These are phyloP conservation scores for Thinocorus orbignyianus DNA, from an alignment of 2,113 vertebrate species.

Conservation along the genomic window DNA sequence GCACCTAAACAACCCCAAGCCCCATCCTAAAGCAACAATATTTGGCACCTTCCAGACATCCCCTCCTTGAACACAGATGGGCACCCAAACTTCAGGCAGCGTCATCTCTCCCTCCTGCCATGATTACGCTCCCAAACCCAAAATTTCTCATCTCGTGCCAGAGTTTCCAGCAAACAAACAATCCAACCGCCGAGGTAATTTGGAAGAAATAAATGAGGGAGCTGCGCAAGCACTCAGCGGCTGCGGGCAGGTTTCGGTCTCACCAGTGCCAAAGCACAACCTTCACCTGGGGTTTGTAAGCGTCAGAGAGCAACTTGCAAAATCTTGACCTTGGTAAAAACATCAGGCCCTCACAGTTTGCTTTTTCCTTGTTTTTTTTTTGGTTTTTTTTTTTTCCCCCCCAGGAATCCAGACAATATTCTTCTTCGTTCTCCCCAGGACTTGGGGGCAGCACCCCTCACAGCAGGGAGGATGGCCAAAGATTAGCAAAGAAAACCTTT, in stretches of 20 bases:
- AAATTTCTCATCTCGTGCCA: background rate
- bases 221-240: background rate
- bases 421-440: background rate
- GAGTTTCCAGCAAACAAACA: background rate
- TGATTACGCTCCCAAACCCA: background rate
- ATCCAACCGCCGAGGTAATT: background rate
- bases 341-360: background rate
- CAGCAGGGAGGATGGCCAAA: background rate
- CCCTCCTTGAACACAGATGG: accelerated
- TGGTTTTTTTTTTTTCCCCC: too few species aligned
- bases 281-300: background rate
- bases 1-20: background rate
- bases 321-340: background rate
- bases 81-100: background rate
- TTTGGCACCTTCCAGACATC: background rate
- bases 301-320: background rate
- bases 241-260: background rate
- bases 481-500: background rate
- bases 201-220: background rate
- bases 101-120: accelerated
- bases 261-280: background rate
- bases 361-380: background rate
- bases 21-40: background rate
- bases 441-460: background rate
- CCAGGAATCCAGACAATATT: background rate